Percentiles rank a stretch among this genome's conserved stretches.
phyloP scores from a whole-genome alignment of 2,113 vertebrate genomes.

The Pachyramphus minor region DNA sequence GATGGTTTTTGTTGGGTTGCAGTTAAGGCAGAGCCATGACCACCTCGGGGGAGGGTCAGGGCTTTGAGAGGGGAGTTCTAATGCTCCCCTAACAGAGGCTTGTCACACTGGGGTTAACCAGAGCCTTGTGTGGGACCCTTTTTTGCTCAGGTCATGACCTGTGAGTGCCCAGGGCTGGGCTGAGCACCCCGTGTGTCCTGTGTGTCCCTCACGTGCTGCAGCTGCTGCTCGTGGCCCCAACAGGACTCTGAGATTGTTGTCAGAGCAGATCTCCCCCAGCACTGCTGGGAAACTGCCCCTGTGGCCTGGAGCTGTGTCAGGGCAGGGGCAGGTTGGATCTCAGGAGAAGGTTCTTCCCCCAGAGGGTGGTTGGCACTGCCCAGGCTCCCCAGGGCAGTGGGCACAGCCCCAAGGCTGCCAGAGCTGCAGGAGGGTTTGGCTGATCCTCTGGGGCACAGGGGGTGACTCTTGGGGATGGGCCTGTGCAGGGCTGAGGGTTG shows the following conservation, averaged over 20 bases:
- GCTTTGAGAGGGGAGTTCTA: background rate
- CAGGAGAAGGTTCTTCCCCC: background rate
- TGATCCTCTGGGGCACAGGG: background rate
- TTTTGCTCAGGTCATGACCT: background rate
- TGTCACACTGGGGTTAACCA: rapidly evolving
- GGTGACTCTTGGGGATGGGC: background rate
- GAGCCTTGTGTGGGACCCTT: rapidly evolving
- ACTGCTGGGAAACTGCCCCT: rapidly evolving
- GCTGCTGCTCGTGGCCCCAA: background rate
- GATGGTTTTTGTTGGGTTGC: background rate
- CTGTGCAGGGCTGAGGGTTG: background rate
- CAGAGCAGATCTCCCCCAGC: background rate
- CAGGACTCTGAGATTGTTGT: rapidly evolving
- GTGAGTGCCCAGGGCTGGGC: background rate
- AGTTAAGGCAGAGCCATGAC: background rate
- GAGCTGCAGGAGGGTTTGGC: background rate
- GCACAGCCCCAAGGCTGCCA: background rate
- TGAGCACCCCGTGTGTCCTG: background rate
- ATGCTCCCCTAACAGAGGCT: background rate
- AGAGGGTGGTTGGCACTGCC: background rate
- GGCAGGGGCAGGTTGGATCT: background rate
- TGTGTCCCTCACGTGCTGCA: background rate
- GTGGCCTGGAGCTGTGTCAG: background rate
- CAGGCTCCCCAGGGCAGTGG: background rate
- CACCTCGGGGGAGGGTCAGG: background rate